A percentile compares a stretch with the other conserved stretches of the same genome.
Conservation (phyloP, 2,113 vertebrate genomes). For the Scartelaos histophorus region DNA sequence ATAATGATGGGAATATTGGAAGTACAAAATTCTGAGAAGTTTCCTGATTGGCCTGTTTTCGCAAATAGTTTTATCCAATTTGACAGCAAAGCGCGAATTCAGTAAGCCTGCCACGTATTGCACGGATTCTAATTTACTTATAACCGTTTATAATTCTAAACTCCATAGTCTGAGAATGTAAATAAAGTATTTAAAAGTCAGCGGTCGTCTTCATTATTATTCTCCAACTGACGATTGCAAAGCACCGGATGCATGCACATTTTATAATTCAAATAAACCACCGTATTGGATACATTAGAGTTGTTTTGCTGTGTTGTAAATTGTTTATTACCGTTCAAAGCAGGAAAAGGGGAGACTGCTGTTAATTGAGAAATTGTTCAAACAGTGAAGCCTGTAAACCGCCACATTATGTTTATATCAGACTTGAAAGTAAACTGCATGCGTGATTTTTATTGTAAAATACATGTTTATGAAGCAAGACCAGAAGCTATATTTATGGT, state of each 20-base stretch:
- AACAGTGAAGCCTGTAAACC: constrained; percentile 13
- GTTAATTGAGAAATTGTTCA: constrained; percentile 6
- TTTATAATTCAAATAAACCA: not conserved
- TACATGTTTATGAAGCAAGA: constrained; percentile 14
- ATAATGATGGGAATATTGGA: not conserved
- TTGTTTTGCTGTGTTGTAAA: constrained; percentile 10
- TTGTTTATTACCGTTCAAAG: constrained; percentile 12
- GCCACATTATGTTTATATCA: not conserved
- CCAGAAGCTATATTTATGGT: not conserved
- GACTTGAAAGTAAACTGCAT: not conserved
- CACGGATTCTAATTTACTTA: not conserved
- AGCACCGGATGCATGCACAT: not conserved
- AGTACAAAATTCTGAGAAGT: not conserved
- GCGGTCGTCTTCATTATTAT: constrained; percentile 1
- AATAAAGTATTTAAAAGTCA: not conserved
- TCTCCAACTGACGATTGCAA: not conserved
- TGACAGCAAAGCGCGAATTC: not conserved
- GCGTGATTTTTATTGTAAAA: too few relatives aligned
- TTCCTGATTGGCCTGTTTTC: not conserved
- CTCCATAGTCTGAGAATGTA: not conserved
- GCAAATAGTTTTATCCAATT: not conserved
- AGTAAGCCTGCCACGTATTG: not conserved
- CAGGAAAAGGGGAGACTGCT: not conserved
- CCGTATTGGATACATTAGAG: not conserved
- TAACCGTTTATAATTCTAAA: not conserved